These are phyloP conservation scores for Scaeva pyrastri DNA, from an alignment of 2,888 invertebrate genomes.

Conservation along the genomic window DNA sequence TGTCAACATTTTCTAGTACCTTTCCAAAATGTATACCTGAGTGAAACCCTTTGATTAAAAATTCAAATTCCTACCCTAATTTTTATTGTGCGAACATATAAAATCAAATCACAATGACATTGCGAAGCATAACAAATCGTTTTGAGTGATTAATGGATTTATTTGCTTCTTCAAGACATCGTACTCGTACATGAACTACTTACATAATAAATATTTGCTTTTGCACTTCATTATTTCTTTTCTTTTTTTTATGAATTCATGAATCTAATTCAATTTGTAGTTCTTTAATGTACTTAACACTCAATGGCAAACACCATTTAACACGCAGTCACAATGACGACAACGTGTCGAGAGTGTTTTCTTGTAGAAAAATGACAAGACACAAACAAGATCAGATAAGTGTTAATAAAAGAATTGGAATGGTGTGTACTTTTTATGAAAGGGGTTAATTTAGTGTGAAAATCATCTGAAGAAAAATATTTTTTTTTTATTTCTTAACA, in stretches of 20 bases:
- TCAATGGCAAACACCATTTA: conserved; percentile 22
- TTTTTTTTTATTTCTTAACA: not conserved
- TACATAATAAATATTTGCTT: conserved; percentile 34
- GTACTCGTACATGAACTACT: too few relatives aligned
- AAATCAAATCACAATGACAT: conserved; percentile 29
- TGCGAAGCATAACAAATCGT: conserved; percentile 65
- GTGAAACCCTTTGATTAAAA: not conserved
- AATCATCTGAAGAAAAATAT: conserved; percentile 45
- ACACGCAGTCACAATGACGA: conserved; percentile 20
- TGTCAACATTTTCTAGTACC: too few relatives aligned
- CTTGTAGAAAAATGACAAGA: conserved; percentile 26
- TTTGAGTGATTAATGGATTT: conserved; percentile 65
- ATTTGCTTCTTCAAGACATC: not conserved
- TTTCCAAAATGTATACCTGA: not conserved
- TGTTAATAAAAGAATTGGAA: conserved; percentile 10
- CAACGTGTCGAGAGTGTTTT: not conserved
- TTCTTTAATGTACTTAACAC: conserved; percentile 43
- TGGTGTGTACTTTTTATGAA: conserved; percentile 23
- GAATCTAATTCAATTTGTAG: conserved; percentile 42
- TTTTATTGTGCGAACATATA: conserved; percentile 12
- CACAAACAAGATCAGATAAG: conserved; percentile 58
- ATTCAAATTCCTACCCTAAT: conserved; percentile 11
- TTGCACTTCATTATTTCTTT: conserved; percentile 48
- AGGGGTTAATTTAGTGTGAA: conserved; percentile 65
- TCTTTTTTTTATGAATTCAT: conserved; percentile 45